These are phyloP conservation scores for Cydia fagiglandana DNA, from an alignment of 1,140 invertebrate species.

Conservation along the genomic window DNA sequence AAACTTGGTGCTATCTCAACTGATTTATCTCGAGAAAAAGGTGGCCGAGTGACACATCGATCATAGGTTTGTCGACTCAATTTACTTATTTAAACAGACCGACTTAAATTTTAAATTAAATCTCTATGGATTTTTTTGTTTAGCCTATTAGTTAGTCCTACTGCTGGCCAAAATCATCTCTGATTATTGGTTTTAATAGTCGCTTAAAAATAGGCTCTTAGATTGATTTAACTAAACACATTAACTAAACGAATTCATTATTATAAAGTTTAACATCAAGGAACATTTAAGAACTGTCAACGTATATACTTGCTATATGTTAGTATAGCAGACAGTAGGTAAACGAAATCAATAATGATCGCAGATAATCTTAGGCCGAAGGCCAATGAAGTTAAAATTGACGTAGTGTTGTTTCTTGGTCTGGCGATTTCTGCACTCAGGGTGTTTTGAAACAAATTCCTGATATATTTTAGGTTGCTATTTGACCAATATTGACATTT, in stretches of 20 bases:
- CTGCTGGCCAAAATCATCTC: too few relatives aligned
- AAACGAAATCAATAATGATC: too few relatives aligned
- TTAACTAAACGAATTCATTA: too few relatives aligned
- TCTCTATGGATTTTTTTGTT: slow-evolving; percentile 26
- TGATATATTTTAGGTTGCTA: slow-evolving; percentile 6
- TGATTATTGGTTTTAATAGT: too few relatives aligned
- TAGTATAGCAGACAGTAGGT: too few relatives aligned
- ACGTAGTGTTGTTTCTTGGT: neutral
- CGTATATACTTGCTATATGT: too few relatives aligned
- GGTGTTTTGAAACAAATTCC: neutral
- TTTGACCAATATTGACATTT: neutral
- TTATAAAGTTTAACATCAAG: too few relatives aligned
- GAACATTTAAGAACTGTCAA: too few relatives aligned
- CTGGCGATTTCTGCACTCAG: neutral
- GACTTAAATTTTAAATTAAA: slow-evolving; percentile 37
- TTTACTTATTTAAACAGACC: slow-evolving; percentile 54
- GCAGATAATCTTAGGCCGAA: too few relatives aligned
- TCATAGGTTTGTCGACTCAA: slow-evolving; percentile 72
- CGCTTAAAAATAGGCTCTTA: too few relatives aligned
- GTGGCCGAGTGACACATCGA: slow-evolving; percentile 58
- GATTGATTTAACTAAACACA: too few relatives aligned
- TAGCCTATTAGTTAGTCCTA: neutral
- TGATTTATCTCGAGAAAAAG: slow-evolving; percentile 57
- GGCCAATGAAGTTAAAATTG: neutral
- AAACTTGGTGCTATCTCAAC: slow-evolving; percentile 50